Conservation (phyloP, 2,888 invertebrate genomes). For the Netelia fuscicornis region DNA sequence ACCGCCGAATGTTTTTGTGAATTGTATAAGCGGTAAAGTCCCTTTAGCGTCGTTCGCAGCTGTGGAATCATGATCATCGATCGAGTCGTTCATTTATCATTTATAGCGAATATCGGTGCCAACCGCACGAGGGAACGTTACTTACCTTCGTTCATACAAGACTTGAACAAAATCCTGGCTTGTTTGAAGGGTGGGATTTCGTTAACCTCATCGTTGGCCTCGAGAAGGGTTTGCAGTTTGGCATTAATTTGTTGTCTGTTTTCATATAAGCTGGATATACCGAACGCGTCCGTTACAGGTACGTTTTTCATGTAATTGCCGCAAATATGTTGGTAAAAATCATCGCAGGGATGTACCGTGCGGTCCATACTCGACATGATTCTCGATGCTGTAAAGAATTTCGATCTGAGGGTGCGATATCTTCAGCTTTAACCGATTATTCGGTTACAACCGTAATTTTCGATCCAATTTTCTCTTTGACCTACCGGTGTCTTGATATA, state of each 20-base stretch:
- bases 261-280: slow-evolving; percentile 89
- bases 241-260: slow-evolving; percentile 86
- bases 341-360: slow-evolving; percentile 90
- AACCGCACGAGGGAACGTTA: slow-evolving; percentile 67
- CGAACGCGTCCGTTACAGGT: slow-evolving; percentile 89
- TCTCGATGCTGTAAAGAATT: slow-evolving; percentile 86
- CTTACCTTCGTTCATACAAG: slow-evolving; percentile 96
- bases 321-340: slow-evolving; percentile 85
- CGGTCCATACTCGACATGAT: slow-evolving; percentile 89
- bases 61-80: too few species aligned
- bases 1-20: too few species aligned
- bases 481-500: not conserved
- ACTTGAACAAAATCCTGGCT: slow-evolving; percentile 94
- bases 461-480: not conserved
- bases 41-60: too few species aligned
- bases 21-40: too few species aligned
- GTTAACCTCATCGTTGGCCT: slow-evolving; percentile 86
- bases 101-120: not conserved
- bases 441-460: not conserved
- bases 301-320: slow-evolving; percentile 90
- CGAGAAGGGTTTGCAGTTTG: slow-evolving; percentile 89
- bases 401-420: too few species aligned
- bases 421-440: not conserved
- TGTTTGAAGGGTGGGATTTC: slow-evolving; percentile 91
- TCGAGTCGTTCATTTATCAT: too few species aligned